These are phyloP conservation scores for Pachyramphus minor DNA, from an alignment of 2,113 vertebrate species.

Conservation along the genomic window DNA sequence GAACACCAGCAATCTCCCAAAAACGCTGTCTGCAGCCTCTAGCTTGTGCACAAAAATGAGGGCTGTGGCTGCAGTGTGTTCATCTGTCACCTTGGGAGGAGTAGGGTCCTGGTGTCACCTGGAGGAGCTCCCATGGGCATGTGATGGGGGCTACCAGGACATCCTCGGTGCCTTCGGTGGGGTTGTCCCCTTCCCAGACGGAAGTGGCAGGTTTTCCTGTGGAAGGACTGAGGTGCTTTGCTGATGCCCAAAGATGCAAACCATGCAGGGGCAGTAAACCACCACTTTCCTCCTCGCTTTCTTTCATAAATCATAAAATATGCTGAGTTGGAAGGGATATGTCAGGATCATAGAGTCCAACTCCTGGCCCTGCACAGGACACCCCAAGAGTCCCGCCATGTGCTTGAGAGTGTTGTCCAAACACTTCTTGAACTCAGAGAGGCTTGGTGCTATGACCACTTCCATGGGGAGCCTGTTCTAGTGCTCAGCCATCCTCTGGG, in stretches of 20 bases:
- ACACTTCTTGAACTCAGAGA: background rate
- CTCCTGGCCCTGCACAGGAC: background rate
- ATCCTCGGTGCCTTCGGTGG: background rate
- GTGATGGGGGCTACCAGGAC: rapidly evolving
- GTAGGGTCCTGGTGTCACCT: background rate
- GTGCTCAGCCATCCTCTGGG: background rate
- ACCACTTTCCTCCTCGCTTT: background rate
- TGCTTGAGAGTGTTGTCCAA: background rate
- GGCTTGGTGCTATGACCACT: background rate
- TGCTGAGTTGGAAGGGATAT: background rate
- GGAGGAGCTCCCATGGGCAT: rapidly evolving
- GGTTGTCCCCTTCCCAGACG: background rate
- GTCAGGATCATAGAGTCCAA: background rate
- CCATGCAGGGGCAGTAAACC: background rate
- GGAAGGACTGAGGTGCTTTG: background rate
- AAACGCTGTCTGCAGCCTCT: background rate
- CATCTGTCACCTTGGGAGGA: background rate
- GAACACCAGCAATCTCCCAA: background rate
- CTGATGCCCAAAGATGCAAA: background rate
- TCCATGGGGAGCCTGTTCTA: background rate
- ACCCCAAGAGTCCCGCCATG: background rate
- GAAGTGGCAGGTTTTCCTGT: background rate
- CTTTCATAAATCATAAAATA: background rate
- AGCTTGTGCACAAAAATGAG: background rate
- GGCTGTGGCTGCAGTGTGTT: rapidly evolving